These are phyloP conservation scores for Menura novaehollandiae DNA, from an alignment of 2,113 vertebrate genomes.

Conservation along the genomic window DNA sequence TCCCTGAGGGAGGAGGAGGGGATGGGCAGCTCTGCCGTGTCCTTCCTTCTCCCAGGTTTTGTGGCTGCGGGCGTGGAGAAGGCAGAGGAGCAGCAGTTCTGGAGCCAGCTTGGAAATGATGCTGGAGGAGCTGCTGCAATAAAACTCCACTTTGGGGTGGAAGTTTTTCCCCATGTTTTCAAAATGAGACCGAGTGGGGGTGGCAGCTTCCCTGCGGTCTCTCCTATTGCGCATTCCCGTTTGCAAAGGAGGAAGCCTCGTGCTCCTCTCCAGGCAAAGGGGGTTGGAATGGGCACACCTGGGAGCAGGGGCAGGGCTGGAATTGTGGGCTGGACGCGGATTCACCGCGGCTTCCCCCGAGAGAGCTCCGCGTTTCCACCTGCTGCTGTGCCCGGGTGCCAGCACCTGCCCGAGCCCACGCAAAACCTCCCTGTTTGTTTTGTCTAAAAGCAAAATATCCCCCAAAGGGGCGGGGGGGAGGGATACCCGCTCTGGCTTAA, in stretches of 20 bases:
- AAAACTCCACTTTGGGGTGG: not conserved
- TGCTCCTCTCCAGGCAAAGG: accelerated
- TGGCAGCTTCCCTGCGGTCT: accelerated
- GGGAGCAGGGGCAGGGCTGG: not conserved
- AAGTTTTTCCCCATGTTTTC: accelerated
- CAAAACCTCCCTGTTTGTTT: conserved; percentile 5
- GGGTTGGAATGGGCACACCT: accelerated
- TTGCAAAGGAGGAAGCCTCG: not conserved
- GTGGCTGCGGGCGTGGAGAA: not conserved
- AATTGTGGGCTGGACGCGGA: accelerated
- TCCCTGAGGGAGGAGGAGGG: too few species aligned
- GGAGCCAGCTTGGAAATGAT: accelerated
- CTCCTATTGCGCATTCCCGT: accelerated
- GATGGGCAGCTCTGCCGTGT: accelerated
- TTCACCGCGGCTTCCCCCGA: not conserved
- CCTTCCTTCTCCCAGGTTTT: not conserved
- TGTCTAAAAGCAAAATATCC: not conserved
- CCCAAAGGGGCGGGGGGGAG: not conserved
- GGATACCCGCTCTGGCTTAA: not conserved
- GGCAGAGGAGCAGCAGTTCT: accelerated
- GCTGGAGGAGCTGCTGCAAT: not conserved
- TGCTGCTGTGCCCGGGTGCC: not conserved
- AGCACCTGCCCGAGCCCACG: conserved; percentile 29
- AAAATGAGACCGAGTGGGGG: accelerated
- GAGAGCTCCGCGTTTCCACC: not conserved